A percentile compares a stretch with the other conserved stretches of the same genome.
Conservation (phyloP, 2,888 invertebrate genomes). For the Molanna angustata region DNA sequence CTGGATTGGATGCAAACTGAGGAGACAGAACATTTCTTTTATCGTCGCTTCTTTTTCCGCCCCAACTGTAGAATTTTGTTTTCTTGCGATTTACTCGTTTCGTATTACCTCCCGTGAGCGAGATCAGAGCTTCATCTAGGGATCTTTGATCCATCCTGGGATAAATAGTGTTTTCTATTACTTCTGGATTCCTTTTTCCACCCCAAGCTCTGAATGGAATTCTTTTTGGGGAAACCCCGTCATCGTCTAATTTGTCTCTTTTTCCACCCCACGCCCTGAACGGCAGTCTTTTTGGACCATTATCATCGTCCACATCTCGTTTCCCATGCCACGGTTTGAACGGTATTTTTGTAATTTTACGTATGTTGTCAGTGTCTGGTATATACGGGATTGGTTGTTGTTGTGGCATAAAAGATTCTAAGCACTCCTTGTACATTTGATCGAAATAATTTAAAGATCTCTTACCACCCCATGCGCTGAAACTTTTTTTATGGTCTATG, state of each 20-base stretch:
- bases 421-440: conserved; percentile 6
- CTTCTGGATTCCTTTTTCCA: conserved; percentile 17
- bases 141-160: not conserved
- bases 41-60: conserved; percentile 18
- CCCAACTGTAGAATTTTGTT: conserved; percentile 20
- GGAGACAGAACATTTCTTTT: not conserved
- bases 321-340: conserved; percentile 11
- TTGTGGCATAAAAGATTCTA: not conserved
- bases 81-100: conserved; percentile 12
- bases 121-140: too few species aligned
- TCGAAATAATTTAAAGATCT: not conserved
- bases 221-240: not conserved
- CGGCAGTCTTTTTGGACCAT: conserved; percentile 14
- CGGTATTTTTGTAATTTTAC: not conserved
- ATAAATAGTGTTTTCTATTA: not conserved
- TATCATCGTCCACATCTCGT: conserved; percentile 4
- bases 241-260: not conserved
- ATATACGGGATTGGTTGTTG: not conserved
- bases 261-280: conserved; percentile 26
- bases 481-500: conserved; percentile 9
- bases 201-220: conserved; percentile 24
- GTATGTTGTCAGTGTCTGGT: not conserved
- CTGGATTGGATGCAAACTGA: not conserved
- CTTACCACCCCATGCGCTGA: conserved; percentile 18
- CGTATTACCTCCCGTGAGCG: conserved; percentile 7